phyloP scores from a whole-genome alignment of 2,888 invertebrate species.

The Cantharis nigra region DNA sequence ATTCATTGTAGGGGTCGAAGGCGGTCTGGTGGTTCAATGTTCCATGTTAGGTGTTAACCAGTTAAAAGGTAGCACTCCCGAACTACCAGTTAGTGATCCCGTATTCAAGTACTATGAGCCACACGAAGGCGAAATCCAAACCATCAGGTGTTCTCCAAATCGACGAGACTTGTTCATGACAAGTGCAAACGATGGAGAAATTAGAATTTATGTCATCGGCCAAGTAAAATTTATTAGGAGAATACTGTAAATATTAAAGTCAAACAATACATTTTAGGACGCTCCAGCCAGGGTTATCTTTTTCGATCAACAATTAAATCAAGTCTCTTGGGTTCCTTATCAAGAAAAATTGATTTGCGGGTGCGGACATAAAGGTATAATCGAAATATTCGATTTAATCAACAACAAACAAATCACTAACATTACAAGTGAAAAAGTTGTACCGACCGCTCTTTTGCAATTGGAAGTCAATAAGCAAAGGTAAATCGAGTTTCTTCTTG shows the following conservation, averaged over 20 bases:
- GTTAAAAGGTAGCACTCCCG: slow-evolving; percentile 43
- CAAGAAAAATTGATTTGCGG: slow-evolving; percentile 50
- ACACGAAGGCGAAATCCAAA: slow-evolving; percentile 51
- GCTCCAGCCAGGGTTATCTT: slow-evolving; percentile 52
- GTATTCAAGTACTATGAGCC: slow-evolving; percentile 51
- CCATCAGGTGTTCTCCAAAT: slow-evolving; percentile 50
- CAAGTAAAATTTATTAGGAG: slow-evolving; percentile 42
- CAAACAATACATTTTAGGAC: slow-evolving; percentile 40
- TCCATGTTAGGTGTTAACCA: slow-evolving; percentile 49
- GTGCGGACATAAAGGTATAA: slow-evolving; percentile 45
- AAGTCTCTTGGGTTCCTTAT: slow-evolving; percentile 47
- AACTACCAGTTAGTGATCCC: slow-evolving; percentile 49
- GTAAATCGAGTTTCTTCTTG: slow-evolving; percentile 20
- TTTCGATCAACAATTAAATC: slow-evolving; percentile 40
- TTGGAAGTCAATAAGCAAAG: slow-evolving; percentile 39
- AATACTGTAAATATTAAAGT: neutral
- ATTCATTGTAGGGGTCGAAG: slow-evolving; percentile 55
- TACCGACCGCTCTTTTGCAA: slow-evolving; percentile 26
- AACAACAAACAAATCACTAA: slow-evolving; percentile 43
- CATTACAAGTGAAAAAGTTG: slow-evolving; percentile 26
- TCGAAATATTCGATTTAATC: slow-evolving; percentile 49
- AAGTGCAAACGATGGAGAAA: slow-evolving; percentile 50
- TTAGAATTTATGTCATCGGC: slow-evolving; percentile 50
- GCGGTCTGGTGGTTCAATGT: slow-evolving; percentile 53
- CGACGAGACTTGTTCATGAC: slow-evolving; percentile 53